These are phyloP conservation scores for Drosophila recens DNA, from an alignment of 2,888 invertebrate genomes.

Conservation along the genomic window DNA sequence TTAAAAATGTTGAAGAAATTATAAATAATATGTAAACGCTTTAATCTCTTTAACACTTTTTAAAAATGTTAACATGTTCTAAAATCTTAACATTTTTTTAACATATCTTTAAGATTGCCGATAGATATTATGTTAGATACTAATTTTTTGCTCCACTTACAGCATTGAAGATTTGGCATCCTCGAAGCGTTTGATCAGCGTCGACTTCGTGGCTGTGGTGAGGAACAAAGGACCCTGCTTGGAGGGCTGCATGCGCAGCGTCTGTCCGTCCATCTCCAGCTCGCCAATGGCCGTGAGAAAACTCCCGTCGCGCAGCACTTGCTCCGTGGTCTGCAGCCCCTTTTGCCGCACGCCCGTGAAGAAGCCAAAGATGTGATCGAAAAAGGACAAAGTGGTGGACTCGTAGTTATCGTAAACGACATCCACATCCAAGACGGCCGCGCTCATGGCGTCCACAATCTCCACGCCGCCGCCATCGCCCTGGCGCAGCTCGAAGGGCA, in stretches of 20 bases:
- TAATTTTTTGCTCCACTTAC: constrained; percentile 84
- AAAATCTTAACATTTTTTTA: too few species aligned
- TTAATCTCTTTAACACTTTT: too few species aligned
- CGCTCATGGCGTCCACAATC: constrained; percentile 90
- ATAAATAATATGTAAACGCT: too few species aligned
- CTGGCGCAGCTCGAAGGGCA: constrained; percentile 91
- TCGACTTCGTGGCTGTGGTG: constrained; percentile 91
- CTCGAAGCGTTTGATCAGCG: constrained; percentile 90
- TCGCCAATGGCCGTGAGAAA: constrained; percentile 93
- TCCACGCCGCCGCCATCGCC: constrained; percentile 89
- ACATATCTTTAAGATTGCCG: too few species aligned
- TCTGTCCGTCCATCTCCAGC: constrained; percentile 89
- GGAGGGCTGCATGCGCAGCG: constrained; percentile 91
- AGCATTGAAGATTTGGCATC: constrained; percentile 89
- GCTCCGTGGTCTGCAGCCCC: constrained; percentile 94
- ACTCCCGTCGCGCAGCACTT: constrained; percentile 93
- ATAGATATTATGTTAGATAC: too few species aligned
- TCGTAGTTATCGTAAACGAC: constrained; percentile 92
- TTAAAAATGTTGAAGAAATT: too few species aligned
- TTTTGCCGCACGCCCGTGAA: constrained; percentile 93
- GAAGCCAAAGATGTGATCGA: constrained; percentile 94
- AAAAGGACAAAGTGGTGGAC: constrained; percentile 90
- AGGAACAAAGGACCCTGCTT: constrained; percentile 91
- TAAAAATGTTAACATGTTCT: too few species aligned
- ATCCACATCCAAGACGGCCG: constrained; percentile 91